Evolutionary conservation across 2,888 invertebrate genomes (phyloP), one percentile per base, ranked within the genome.

Genomic region (Caenorhabditis sp.): DNA sequence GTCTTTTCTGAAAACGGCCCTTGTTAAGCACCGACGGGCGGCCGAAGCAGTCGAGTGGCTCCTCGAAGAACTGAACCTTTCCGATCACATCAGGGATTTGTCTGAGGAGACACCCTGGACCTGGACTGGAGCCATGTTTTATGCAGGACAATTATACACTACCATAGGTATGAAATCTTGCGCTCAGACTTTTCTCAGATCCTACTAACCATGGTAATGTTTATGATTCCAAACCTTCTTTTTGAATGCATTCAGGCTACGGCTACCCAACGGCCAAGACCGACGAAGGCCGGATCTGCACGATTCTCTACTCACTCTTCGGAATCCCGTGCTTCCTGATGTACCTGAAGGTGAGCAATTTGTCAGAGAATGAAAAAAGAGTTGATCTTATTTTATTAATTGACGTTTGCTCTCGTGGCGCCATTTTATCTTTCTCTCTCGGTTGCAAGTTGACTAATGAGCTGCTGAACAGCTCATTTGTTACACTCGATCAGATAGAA

Each of bases 141-240:
- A 87, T 56, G 86, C 87, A 0, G 87, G 88, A 9, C 88, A 88
- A 37, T 76, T 88, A 5, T 88, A 88, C 72, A 88, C 87, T 1
- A 88, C 88, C 8, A 88, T 88, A 32, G 88, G 87, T 84, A n/a
- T 30, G 27, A 15, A n/a, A 32, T 27, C 27, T 8, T 39, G 6
- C 22, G 11, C 3, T n/a, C n/a, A n/a, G n/a, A n/a, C n/a, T n/a
- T n/a, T n/a, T n/a, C n/a, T n/a, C n/a, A n/a, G n/a, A n/a, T n/a
- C n/a, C n/a, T n/a, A n/a, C n/a, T n/a, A n/a, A n/a, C n/a, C n/a
- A n/a, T n/a, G n/a, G n/a, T n/a, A n/a, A n/a, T n/a, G n/a, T n/a
- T n/a, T n/a, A n/a, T n/a, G n/a, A n/a, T n/a, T n/a, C n/a, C n/a
- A n/a, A n/a, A n/a, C n/a, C n/a, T n/a, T n/a, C n/a, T n/a, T n/a